These are phyloP conservation scores for Acanthochromis polyacanthus DNA, from an alignment of 2,113 vertebrate genomes.

Conservation along the genomic window DNA sequence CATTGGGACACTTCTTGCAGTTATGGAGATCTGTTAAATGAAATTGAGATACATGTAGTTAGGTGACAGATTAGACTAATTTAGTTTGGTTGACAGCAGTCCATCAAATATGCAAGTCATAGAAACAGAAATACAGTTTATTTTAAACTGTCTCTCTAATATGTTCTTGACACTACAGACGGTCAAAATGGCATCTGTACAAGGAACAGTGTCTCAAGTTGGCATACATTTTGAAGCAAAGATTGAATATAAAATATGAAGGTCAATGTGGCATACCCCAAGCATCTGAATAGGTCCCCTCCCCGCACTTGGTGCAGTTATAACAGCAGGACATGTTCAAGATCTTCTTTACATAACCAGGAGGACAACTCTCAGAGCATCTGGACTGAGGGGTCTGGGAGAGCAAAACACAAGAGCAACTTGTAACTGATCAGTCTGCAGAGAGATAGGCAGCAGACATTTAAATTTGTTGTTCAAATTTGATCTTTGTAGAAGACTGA, in stretches of 20 bases:
- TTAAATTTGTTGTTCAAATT: background rate
- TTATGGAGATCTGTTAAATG: slow-evolving; percentile 61
- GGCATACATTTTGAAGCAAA: background rate
- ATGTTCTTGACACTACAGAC: too few species aligned
- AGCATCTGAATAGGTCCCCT: slow-evolving; percentile 60
- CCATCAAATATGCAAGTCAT: too few species aligned
- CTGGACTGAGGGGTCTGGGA: slow-evolving; percentile 43
- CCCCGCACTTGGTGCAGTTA: slow-evolving; percentile 43
- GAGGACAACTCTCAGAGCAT: slow-evolving; percentile 53
- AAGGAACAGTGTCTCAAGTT: too few species aligned
- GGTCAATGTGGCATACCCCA: slow-evolving; percentile 50
- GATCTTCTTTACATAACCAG: slow-evolving; percentile 63
- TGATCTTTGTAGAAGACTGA: too few species aligned
- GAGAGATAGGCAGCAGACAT: background rate
- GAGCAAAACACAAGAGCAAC: background rate
- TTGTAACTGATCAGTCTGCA: background rate
- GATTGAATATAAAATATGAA: too few species aligned
- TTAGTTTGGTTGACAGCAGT: too few species aligned
- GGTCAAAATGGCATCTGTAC: too few species aligned
- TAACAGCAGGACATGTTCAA: slow-evolving; percentile 70
- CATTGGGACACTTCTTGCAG: slow-evolving; percentile 67
- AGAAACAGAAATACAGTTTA: too few species aligned
- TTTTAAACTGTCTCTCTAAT: too few species aligned
- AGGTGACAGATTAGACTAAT: too few species aligned
- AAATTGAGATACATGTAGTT: background rate